Evolutionary conservation across 1,140 invertebrate genomes (phyloP).

Genomic region (Psilanteris sp.): DNA sequence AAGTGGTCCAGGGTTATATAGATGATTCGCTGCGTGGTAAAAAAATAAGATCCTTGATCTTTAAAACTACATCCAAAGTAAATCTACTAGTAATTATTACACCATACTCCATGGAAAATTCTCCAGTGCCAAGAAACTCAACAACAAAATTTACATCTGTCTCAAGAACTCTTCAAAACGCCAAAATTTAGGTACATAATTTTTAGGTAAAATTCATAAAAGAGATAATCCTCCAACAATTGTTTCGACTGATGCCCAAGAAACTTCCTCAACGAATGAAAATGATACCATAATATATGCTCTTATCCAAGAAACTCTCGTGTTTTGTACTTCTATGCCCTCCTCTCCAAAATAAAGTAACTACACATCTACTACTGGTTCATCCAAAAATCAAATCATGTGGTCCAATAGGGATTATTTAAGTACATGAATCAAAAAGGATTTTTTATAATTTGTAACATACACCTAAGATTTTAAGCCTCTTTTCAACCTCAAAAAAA

Average conservation of each 20-base stretch:
- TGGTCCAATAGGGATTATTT: not conserved
- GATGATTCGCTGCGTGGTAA: constrained; percentile 20
- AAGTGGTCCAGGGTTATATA: constrained; percentile 23
- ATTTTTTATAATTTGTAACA: not conserved
- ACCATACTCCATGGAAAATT: too few species aligned
- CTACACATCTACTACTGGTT: not conserved
- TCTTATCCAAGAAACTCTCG: not conserved
- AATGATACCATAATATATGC: constrained; percentile 6
- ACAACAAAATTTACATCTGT: not conserved
- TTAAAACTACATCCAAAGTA: constrained; percentile 11
- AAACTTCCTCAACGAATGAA: not conserved
- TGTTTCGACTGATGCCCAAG: not conserved
- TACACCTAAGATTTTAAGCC: too few species aligned
- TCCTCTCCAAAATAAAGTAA: not conserved
- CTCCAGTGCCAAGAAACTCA: constrained; percentile 3
- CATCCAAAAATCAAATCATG: not conserved
- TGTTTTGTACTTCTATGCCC: not conserved
- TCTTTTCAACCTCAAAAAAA: too few species aligned
- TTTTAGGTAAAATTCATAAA: constrained; percentile 1
- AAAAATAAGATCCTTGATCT: constrained; percentile 29
- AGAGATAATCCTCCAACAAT: not conserved
- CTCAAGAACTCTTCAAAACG: not conserved
- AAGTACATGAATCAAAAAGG: not conserved
- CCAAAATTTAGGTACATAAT: constrained; percentile 4
- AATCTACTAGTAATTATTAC: constrained; percentile 1